Conservation (phyloP, 2,888 invertebrate species). For the Drosophila parthenogenetica region DNA sequence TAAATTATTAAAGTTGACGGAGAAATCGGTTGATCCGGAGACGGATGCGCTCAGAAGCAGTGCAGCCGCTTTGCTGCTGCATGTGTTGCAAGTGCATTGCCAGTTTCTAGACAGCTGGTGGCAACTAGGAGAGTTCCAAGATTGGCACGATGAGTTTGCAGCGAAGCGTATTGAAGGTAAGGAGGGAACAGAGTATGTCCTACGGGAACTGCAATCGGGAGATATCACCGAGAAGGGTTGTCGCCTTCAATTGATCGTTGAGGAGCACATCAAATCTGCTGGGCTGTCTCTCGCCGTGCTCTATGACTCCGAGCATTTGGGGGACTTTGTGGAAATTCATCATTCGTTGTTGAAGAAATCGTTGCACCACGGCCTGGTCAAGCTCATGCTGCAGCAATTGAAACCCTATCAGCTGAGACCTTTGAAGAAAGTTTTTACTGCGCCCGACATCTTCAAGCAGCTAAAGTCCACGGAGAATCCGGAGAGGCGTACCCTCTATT, state of each 20-base stretch:
- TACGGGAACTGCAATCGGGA: background rate
- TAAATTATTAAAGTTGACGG: slow-evolving; percentile 9
- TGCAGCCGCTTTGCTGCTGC: slow-evolving; percentile 33
- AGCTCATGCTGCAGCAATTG: slow-evolving; percentile 14
- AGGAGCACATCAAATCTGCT: slow-evolving; percentile 25
- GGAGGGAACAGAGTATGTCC: slow-evolving; percentile 16
- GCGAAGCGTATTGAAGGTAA: background rate
- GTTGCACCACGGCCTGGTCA: slow-evolving; percentile 26
- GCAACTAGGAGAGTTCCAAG: slow-evolving; percentile 41
- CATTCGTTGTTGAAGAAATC: background rate
- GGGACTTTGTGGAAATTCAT: slow-evolving; percentile 26
- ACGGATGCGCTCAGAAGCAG: background rate
- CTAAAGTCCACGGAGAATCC: slow-evolving; percentile 3
- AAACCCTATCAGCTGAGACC: background rate
- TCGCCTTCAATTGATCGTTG: slow-evolving; percentile 25
- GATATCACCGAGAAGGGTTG: background rate
- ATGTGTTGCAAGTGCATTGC: slow-evolving; percentile 42
- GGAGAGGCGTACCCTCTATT: slow-evolving; percentile 31
- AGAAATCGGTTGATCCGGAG: background rate
- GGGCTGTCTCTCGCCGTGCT: slow-evolving; percentile 23
- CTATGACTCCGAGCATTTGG: slow-evolving; percentile 24
- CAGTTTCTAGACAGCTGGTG: slow-evolving; percentile 47
- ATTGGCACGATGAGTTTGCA: slow-evolving; percentile 40
- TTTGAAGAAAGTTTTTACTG: accelerated
- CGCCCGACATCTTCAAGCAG: slow-evolving; percentile 40